phyloP scores from a whole-genome alignment of 1,140 invertebrate species.

The Globodera rostochiensis region DNA sequence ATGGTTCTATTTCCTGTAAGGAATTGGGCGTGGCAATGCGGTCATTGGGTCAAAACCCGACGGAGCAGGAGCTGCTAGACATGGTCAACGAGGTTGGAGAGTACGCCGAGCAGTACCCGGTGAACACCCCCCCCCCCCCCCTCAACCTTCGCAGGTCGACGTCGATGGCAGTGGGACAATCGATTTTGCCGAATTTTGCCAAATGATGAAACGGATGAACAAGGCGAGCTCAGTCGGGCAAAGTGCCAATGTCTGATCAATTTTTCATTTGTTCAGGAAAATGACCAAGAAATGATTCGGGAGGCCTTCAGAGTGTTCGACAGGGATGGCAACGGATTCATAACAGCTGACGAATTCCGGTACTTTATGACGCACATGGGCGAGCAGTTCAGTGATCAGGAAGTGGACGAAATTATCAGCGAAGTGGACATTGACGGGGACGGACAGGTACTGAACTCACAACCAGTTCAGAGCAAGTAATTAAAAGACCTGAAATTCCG shows the following conservation, averaged over 20 bases:
- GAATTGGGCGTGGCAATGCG: constrained; percentile 66
- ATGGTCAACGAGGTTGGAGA: constrained; percentile 63
- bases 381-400: constrained; percentile 64
- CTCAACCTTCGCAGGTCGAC: constrained; percentile 37
- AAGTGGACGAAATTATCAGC: constrained; percentile 64
- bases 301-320: constrained; percentile 65
- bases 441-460: constrained; percentile 54
- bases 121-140: not conserved
- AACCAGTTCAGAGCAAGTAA: not conserved
- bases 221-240: constrained; percentile 25
- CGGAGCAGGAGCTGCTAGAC: constrained; percentile 64
- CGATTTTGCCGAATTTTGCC: constrained; percentile 64
- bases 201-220: constrained; percentile 66
- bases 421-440: constrained; percentile 66
- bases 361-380: constrained; percentile 66
- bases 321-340: constrained; percentile 64
- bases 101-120: constrained; percentile 24
- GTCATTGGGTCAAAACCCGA: constrained; percentile 62
- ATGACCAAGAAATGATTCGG: constrained; percentile 64
- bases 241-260: too few relatives aligned
- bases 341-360: constrained; percentile 64
- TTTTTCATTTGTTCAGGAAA: constrained; percentile 51
- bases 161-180: constrained; percentile 64
- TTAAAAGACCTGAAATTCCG: not conserved
- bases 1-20: constrained; percentile 64